phyloP scores from a whole-genome alignment of 2,797 vertebrate genomes.

The Stomatorhinus walkeri region DNA sequence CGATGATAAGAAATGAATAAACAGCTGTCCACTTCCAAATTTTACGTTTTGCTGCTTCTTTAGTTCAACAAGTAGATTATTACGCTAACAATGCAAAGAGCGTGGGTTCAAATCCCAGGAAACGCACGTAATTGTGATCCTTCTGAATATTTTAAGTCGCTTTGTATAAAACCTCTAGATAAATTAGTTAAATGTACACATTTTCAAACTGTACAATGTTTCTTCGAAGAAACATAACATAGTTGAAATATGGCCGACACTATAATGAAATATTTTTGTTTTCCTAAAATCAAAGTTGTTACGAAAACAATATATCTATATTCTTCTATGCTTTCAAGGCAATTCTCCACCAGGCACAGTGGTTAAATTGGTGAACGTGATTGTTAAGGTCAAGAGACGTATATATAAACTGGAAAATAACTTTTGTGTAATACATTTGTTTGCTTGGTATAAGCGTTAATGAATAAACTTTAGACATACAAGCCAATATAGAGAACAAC shows the following conservation, averaged over 20 bases:
- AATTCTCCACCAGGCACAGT: neutral
- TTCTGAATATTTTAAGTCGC: neutral
- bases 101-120: neutral
- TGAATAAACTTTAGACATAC: neutral
- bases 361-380: neutral
- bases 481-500: neutral
- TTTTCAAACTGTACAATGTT: neutral
- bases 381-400: neutral
- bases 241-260: neutral
- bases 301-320: neutral
- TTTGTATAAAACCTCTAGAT: neutral
- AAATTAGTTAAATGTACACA: neutral
- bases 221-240: neutral
- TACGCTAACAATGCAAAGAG: neutral
- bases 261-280: neutral
- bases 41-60: neutral
- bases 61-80: neutral
- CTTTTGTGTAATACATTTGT: neutral
- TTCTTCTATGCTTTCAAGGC: neutral
- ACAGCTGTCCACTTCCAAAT: neutral
- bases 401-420: neutral
- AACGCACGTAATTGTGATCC: neutral
- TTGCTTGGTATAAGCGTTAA: neutral
- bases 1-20: neutral
- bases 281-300: neutral